Evolutionary conservation across 2,888 invertebrate genomes (phyloP).

Genomic region (Rhagonycha lutea): DNA sequence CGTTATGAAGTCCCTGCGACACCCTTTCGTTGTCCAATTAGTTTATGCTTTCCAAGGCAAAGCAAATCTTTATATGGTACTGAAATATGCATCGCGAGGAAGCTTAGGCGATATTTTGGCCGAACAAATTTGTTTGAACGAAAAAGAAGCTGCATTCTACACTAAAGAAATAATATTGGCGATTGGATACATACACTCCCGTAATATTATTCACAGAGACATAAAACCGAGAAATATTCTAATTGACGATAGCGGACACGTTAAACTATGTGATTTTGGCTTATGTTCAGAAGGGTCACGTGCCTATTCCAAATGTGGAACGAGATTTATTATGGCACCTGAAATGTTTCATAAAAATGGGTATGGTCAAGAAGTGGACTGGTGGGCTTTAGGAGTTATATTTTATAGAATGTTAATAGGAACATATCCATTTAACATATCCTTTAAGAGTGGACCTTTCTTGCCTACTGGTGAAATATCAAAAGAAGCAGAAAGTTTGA

Average conservation of each 20-base stretch:
- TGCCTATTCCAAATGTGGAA: not conserved
- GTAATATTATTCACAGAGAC: not conserved
- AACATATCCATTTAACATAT: not conserved
- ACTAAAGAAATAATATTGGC: not conserved
- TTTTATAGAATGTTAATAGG: not conserved
- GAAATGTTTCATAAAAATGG: not conserved
- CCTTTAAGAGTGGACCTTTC: no score
- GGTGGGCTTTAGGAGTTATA: not conserved
- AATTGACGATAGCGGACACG: not conserved
- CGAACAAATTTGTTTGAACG: not conserved
- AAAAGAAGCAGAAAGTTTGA: no score
- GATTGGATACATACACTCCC: not conserved
- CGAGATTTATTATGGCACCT: not conserved
- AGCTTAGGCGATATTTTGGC: not conserved
- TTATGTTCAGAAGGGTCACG: not conserved
- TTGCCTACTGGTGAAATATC: no score
- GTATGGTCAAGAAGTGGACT: not conserved
- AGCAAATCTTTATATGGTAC: not conserved
- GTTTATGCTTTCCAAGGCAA: not conserved
- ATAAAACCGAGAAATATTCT: not conserved
- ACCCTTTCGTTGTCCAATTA: not conserved
- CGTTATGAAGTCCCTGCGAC: not conserved
- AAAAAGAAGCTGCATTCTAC: not conserved
- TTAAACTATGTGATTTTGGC: not conserved
- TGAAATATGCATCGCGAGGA: not conserved